Conservation (phyloP, 2,888 invertebrate species). For the Thereva unica region DNA sequence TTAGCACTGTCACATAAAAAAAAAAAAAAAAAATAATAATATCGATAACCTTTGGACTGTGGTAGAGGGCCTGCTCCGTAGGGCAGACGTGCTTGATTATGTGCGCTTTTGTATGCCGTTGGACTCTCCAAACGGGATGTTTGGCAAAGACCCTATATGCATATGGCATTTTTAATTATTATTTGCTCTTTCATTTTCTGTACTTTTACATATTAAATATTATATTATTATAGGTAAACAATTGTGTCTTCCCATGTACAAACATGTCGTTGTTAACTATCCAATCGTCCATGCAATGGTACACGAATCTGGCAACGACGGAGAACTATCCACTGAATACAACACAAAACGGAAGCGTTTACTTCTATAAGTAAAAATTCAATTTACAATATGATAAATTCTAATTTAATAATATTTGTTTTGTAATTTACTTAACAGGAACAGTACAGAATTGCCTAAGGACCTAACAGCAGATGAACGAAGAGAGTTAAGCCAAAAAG, state of each 20-base stretch:
- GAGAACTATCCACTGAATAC: constrained; percentile 64
- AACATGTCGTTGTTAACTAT: constrained; percentile 64
- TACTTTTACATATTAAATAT: not conserved
- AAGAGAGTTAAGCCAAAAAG: constrained; percentile 65
- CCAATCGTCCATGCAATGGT: constrained; percentile 67
- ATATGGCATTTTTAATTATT: not conserved
- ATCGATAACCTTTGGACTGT: too few relatives aligned
- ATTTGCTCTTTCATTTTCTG: not conserved
- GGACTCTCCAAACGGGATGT: too few relatives aligned
- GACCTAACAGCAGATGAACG: constrained; percentile 66
- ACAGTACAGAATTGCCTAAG: constrained; percentile 64
- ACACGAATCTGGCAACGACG: constrained; percentile 60
- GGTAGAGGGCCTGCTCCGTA: too few relatives aligned
- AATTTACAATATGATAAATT: constrained; percentile 10
- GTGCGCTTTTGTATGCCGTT: too few relatives aligned
- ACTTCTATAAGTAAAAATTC: constrained; percentile 67
- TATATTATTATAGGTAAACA: too few relatives aligned
- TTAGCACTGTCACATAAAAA: too few relatives aligned
- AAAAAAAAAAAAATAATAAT: too few relatives aligned
- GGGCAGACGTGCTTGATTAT: too few relatives aligned
- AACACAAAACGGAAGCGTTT: constrained; percentile 66
- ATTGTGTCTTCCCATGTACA: constrained; percentile 65
- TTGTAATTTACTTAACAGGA: constrained; percentile 57
- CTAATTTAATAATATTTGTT: not conserved
- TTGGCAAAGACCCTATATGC: too few relatives aligned